Conservation (phyloP, 2,888 invertebrate genomes). For the Fragum whitleyi region DNA sequence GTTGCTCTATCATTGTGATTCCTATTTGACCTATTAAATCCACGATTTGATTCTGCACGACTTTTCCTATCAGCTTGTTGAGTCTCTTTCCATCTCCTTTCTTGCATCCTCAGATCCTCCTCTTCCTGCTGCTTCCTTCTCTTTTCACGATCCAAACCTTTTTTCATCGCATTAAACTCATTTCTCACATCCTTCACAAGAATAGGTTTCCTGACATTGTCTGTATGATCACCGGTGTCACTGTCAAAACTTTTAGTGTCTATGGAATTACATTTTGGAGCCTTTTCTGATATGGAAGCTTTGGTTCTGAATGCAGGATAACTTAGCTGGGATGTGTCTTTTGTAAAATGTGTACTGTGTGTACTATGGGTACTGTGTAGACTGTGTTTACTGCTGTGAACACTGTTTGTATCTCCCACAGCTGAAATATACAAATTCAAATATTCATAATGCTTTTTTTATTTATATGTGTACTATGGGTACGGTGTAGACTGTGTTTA, state of each 20-base stretch:
- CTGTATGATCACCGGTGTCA: constrained; percentile 16
- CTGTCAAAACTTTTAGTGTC: constrained; percentile 58
- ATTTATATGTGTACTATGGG: constrained; percentile 31
- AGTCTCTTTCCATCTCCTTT: constrained; percentile 40
- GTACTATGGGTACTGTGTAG: constrained; percentile 36
- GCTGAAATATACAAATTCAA: not conserved
- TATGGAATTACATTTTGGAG: constrained; percentile 53
- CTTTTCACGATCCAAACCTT: constrained; percentile 41
- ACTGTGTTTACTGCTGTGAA: constrained; percentile 53
- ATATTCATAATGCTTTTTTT: too few species aligned
- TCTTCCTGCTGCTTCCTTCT: constrained; percentile 32
- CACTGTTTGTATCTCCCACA: constrained; percentile 21
- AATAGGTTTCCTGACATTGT: constrained; percentile 42
- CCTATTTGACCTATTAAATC: constrained; percentile 46
- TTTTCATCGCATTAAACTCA: constrained; percentile 56
- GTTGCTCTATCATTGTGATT: constrained; percentile 22
- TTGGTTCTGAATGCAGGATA: constrained; percentile 55
- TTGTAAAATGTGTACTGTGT: constrained; percentile 28
- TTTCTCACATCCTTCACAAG: constrained; percentile 39
- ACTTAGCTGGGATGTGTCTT: constrained; percentile 27
- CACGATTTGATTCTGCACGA: constrained; percentile 43
- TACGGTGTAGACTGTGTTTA: constrained; percentile 45
- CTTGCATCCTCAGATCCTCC: constrained; percentile 36
- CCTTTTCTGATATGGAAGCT: constrained; percentile 49
- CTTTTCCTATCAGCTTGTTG: constrained; percentile 33